phyloP scores from a whole-genome alignment of 2,888 invertebrate genomes.

The Nudaria mundana region DNA sequence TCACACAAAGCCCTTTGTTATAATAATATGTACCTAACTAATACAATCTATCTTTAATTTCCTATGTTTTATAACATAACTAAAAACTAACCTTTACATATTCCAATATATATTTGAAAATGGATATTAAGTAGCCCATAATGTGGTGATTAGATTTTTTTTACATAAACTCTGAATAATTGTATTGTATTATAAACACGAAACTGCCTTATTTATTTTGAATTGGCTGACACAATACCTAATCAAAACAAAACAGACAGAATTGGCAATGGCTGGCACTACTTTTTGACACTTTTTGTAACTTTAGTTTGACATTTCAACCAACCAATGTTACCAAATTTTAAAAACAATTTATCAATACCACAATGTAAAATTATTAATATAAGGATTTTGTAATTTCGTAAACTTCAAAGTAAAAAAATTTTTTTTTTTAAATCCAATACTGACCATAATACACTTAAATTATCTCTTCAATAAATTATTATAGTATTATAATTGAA shows the following conservation, averaged over 20 bases:
- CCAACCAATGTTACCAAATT: constrained; percentile 12
- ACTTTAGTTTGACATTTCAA: constrained; percentile 4
- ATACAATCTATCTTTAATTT: no score
- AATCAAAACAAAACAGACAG: no score
- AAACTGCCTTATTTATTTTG: no score
- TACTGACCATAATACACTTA: constrained; percentile 24
- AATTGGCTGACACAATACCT: no score
- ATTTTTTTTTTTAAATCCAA: no score
- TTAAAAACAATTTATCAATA: background rate
- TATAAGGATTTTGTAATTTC: background rate
- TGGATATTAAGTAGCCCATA: constrained; percentile 39
- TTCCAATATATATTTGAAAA: constrained; percentile 34
- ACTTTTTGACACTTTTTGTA: no score
- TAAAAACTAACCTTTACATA: constrained; percentile 41
- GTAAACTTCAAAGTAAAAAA: no score
- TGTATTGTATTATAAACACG: constrained; percentile 32
- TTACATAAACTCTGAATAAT: constrained; percentile 27
- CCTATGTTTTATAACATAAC: no score
- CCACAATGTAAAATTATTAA: background rate
- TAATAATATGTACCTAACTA: no score
- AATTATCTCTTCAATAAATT: constrained; percentile 34
- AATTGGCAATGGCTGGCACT: no score
- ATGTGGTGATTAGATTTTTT: constrained; percentile 22
- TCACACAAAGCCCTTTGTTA: constrained; percentile 10
- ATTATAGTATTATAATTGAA: constrained; percentile 23